Evolutionary conservation across 1,140 invertebrate genomes (phyloP).

Genomic region (Drosophila arizonae): DNA sequence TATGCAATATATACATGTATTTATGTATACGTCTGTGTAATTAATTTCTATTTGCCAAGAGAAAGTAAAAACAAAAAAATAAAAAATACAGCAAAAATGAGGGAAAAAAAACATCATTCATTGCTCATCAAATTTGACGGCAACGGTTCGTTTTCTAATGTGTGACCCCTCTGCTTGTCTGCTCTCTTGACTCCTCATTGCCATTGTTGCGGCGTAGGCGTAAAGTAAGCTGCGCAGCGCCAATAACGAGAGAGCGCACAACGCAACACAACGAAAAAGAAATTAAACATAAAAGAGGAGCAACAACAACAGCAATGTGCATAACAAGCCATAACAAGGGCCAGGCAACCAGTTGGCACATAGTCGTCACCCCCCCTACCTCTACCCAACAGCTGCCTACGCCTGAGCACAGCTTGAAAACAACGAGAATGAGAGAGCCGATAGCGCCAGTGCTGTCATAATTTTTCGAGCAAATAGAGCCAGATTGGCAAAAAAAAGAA

Average conservation of each 20-base stretch:
- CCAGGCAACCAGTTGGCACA: conserved; percentile 16
- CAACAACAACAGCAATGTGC: conserved; percentile 20
- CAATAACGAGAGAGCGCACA: conserved; percentile 18
- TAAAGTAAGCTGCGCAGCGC: conserved; percentile 57
- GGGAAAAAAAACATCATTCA: conserved; percentile 41
- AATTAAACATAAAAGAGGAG: neutral
- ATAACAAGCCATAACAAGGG: conserved; percentile 38
- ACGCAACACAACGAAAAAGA: conserved; percentile 10
- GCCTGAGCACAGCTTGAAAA: conserved; percentile 33
- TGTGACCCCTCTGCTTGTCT: conserved; percentile 5
- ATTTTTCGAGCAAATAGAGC: too few relatives aligned
- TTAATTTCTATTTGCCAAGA: conserved; percentile 77
- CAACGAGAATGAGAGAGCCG: conserved; percentile 11
- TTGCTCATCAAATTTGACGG: conserved; percentile 71
- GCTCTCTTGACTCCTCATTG: conserved; percentile 18
- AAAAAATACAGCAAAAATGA: neutral
- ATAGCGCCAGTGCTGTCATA: too few relatives aligned
- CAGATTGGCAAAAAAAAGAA: too few relatives aligned
- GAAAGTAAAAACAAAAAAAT: conserved; percentile 68
- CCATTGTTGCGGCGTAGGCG: conserved; percentile 53
- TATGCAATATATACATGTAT: neutral
- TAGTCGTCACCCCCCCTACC: neutral
- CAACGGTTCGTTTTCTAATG: conserved; percentile 67
- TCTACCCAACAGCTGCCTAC: neutral
- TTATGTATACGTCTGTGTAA: conserved; percentile 39